Conservation (phyloP, 2,797 vertebrate genomes). For the Pogoniulus pusillus region DNA sequence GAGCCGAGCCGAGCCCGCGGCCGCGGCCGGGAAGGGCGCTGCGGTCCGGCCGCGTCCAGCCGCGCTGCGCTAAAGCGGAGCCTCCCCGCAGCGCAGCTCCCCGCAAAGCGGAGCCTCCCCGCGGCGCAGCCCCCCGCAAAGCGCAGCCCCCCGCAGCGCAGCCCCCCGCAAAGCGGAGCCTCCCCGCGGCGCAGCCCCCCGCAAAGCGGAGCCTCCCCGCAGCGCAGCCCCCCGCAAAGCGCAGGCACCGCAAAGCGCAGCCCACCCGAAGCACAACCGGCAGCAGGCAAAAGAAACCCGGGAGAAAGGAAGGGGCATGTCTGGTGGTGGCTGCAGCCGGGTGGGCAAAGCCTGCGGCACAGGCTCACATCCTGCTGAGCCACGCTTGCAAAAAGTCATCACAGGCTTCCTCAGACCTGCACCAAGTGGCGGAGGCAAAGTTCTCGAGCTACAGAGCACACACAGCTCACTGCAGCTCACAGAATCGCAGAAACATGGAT, state of each 20-base stretch:
- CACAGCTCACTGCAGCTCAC: background rate
- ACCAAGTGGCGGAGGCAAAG: rapidly evolving
- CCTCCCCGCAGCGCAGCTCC: rapidly evolving
- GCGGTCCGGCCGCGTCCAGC: background rate
- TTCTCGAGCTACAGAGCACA: rapidly evolving
- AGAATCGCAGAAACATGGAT: background rate
- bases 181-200: rapidly evolving
- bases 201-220: no score
- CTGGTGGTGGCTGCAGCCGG: background rate
- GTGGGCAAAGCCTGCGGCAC: background rate
- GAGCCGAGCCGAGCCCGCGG: constrained; percentile 6
- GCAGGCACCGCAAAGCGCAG: no score
- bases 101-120: no score
- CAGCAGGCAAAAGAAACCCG: rapidly evolving
- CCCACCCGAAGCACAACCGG: rapidly evolving
- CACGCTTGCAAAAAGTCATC: background rate
- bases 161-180: background rate
- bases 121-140: no score
- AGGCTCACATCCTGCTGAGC: rapidly evolving
- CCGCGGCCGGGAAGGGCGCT: background rate
- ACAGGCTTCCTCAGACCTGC: background rate
- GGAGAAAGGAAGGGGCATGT: rapidly evolving
- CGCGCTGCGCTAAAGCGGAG: background rate
- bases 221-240: no score
- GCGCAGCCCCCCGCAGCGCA: no score